Base-by-base conservation (phyloP, 2,888 invertebrate genomes). In the Dione juno region DNA sequence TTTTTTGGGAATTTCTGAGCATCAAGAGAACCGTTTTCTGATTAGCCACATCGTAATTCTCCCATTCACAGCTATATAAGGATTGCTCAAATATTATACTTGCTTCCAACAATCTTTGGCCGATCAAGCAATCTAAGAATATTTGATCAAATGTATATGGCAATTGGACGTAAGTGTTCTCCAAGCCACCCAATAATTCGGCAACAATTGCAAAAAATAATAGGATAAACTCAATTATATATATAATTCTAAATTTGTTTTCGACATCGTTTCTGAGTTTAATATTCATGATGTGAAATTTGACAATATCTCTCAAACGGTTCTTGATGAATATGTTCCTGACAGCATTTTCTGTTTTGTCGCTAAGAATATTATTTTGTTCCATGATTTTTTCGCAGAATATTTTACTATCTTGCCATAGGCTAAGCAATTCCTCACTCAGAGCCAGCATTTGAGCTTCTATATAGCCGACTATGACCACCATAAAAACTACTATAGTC, bases 51-150 rank as follows among this genome's bases (percentile, higher is more conserved):
- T 84, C 80, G 41, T 88, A 88, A 10, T 84, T 85, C 76, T 89
- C 88, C 89, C 89, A 90, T 57, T 85, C 79, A 61, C 86, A 86
- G 54, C 77, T 77, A 48, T 88, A 89, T 0, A 89, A 81, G 0
- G 88, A 83, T 0, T 73, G 66, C 50, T 85, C 84, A 28, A 90
- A 87, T 0, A 67, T 58, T 0, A 74, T n/a, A 69, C 83, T 83
- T 0, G 89, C 87, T 9, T 89, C 88, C 66, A 86, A 82, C 0
- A 90, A 73, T 8, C 81, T 77, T 69, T 89, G 90, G 0, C 90
- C 89, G 2, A 79, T 79, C 2, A 83, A 78, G 71, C 89, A 89
- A 71, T 88, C 88, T 77, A 87, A 83, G 0, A 80, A 81, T 1
- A 88, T 77, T 65, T 84, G 86, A 6, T 81, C 75, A 9, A 87